Evolutionary conservation across 2,113 vertebrate species (phyloP).

Genomic region (Oriolus oriolus): DNA sequence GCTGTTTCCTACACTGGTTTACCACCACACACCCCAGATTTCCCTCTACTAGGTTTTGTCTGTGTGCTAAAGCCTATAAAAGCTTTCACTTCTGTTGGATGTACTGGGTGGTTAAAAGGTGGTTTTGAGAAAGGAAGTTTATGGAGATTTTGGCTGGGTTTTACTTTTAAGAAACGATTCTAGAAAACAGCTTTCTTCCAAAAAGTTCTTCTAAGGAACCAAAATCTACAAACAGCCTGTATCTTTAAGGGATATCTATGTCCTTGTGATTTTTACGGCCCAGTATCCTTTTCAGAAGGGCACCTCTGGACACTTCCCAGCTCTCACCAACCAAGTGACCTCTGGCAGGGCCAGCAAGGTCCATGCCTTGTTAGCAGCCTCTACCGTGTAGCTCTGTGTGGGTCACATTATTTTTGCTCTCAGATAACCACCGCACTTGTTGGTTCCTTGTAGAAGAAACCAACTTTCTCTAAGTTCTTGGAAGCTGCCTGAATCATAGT

Average conservation of each 20-base stretch:
- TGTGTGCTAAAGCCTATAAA: not conserved
- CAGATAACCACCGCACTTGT: not conserved
- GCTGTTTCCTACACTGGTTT: not conserved
- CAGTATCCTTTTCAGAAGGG: not conserved
- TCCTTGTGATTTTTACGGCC: not conserved
- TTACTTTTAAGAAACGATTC: not conserved
- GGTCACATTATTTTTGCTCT: not conserved
- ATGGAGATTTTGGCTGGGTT: not conserved
- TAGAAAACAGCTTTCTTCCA: not conserved
- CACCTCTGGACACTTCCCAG: not conserved
- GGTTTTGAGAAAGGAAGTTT: not conserved
- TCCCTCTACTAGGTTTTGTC: not conserved
- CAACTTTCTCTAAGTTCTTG: not conserved
- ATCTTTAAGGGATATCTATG: not conserved
- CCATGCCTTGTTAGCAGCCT: not conserved
- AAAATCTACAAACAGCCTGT: not conserved
- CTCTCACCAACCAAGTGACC: not conserved
- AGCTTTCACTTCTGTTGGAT: not conserved
- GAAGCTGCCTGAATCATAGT: not conserved
- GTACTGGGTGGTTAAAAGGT: not conserved
- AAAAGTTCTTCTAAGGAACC: not conserved
- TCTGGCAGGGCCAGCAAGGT: not conserved
- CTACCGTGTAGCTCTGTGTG: accelerated
- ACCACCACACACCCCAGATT: not conserved
- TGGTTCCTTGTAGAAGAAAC: not conserved